phyloP scores from a whole-genome alignment of 1,140 invertebrate genomes.

The Drosophila parvula region DNA sequence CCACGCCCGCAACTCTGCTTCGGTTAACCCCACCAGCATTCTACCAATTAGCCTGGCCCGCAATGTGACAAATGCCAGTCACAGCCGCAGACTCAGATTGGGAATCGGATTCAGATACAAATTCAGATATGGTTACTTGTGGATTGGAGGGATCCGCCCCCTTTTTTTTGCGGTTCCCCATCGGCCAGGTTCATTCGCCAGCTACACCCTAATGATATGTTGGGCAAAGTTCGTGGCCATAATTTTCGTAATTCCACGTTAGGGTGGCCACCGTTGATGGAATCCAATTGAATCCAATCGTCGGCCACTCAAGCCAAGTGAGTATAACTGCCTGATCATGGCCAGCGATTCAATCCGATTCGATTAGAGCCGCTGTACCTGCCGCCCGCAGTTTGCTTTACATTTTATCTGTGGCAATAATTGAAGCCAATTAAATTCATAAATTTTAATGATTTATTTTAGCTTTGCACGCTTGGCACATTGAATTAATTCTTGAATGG shows the following conservation, averaged over 20 bases:
- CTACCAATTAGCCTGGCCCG: slow-evolving; percentile 53
- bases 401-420: slow-evolving; percentile 73
- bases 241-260: slow-evolving; percentile 75
- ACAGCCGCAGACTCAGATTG: neutral
- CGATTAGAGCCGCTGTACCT: slow-evolving; percentile 36
- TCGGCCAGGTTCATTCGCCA: slow-evolving; percentile 24
- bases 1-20: slow-evolving; percentile 36
- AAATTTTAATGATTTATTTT: slow-evolving; percentile 82
- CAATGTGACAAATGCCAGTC: slow-evolving; percentile 43
- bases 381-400: slow-evolving; percentile 46
- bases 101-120: neutral
- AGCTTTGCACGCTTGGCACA: slow-evolving; percentile 60
- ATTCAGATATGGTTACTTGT: slow-evolving; percentile 14
- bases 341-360: slow-evolving; percentile 36
- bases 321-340: slow-evolving; percentile 43
- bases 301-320: slow-evolving; percentile 42
- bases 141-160: slow-evolving; percentile 5
- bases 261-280: slow-evolving; percentile 69
- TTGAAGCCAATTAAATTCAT: slow-evolving; percentile 80
- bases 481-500: slow-evolving; percentile 59
- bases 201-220: slow-evolving; percentile 69
- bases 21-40: slow-evolving; percentile 36
- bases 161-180: neutral
- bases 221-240: slow-evolving; percentile 42
- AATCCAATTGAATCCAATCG: slow-evolving; percentile 68